Evolutionary conservation across 2,113 vertebrate genomes (phyloP).

Genomic region (Hypanus sabinus): DNA sequence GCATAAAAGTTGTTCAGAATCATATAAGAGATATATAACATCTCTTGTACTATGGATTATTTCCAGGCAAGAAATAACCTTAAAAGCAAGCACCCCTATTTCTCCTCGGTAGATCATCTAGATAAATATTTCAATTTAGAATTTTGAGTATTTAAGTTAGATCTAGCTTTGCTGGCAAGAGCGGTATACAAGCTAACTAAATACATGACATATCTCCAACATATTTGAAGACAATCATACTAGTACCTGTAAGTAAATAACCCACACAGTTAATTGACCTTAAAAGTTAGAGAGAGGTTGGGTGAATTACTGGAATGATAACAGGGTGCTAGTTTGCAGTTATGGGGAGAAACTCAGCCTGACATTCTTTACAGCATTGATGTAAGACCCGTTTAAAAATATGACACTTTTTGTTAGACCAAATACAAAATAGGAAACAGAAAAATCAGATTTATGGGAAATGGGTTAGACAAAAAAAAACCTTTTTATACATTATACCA

Average conservation of each 20-base stretch:
- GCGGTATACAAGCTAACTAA: background rate
- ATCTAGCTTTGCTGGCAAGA: too few relatives aligned
- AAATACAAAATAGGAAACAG: too few relatives aligned
- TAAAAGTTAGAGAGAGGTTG: background rate
- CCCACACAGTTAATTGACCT: background rate
- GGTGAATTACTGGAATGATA: background rate
- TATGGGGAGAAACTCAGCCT: background rate
- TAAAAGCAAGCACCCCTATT: background rate
- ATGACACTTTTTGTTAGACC: background rate
- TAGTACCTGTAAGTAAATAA: background rate
- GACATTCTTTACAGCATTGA: background rate
- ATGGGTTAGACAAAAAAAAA: too few relatives aligned
- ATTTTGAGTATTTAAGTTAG: too few relatives aligned
- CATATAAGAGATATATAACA: accelerated
- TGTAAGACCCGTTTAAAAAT: background rate
- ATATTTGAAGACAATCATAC: background rate
- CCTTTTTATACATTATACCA: too few relatives aligned
- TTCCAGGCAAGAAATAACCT: background rate
- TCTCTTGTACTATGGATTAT: background rate
- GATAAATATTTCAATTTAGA: too few relatives aligned
- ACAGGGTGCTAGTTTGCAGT: background rate
- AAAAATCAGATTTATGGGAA: too few relatives aligned
- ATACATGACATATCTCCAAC: background rate
- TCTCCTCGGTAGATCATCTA: background rate
- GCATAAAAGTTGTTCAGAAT: too few relatives aligned